A percentile compares a stretch with the other conserved stretches of the same genome.
Evolutionary conservation across 53 echinoderm and acorn worm genomes (phyloP).

Genomic region (Antedon mediterranea): DNA sequence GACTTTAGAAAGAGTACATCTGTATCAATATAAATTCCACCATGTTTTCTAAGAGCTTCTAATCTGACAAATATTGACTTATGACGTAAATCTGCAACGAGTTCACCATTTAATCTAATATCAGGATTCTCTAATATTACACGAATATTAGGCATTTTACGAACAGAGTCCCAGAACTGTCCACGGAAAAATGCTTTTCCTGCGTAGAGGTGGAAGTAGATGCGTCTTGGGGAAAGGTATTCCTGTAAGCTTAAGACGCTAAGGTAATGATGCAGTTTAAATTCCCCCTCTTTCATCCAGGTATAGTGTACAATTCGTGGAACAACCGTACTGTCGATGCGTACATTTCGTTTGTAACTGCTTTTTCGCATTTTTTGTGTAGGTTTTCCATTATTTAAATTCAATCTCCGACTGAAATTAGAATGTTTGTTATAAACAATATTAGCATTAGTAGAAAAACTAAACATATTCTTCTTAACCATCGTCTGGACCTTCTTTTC

Average conservation of each 20-base stretch:
- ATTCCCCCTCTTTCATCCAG: not conserved
- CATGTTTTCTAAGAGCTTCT: not conserved
- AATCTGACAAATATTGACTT: not conserved
- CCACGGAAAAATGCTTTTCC: not conserved
- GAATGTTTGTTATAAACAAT: not conserved
- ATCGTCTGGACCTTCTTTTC: not conserved
- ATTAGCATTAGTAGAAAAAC: not conserved
- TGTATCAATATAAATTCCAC: not conserved
- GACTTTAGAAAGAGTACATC: not conserved
- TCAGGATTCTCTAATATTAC: not conserved
- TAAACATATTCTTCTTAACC: not conserved
- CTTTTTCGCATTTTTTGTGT: not conserved
- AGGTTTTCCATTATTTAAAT: not conserved
- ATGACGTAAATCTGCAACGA: not conserved
- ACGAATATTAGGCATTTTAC: not conserved
- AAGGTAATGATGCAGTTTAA: not conserved
- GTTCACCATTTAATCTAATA: not conserved
- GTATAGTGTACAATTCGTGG: not conserved
- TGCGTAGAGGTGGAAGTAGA: not conserved
- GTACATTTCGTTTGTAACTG: not conserved
- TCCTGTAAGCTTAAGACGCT: not conserved
- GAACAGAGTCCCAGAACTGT: not conserved
- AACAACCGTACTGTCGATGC: not conserved
- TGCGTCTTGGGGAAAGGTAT: not conserved
- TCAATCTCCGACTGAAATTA: not conserved